These are phyloP conservation scores for Macquaria ambigua DNA, from an alignment of 2,113 vertebrate species.

Conservation along the genomic window DNA sequence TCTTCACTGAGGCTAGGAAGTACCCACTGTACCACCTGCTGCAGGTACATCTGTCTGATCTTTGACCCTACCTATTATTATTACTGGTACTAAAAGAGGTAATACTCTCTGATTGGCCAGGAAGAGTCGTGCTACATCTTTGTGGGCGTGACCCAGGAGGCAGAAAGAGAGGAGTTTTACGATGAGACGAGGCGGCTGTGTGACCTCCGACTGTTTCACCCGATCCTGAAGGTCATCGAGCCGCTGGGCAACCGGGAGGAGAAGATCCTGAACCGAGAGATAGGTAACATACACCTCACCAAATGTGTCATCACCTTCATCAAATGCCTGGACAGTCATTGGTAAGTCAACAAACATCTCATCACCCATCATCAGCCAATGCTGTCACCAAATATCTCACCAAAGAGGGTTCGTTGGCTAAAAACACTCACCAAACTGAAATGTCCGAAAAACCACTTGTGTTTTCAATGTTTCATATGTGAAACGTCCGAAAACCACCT, in stretches of 20 bases:
- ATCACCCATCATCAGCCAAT: background rate
- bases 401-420: too few species aligned
- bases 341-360: too few species aligned
- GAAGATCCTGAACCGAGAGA: slow-evolving; percentile 88
- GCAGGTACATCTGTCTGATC: slow-evolving; percentile 70
- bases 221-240: slow-evolving; percentile 87
- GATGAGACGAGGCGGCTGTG: slow-evolving; percentile 86
- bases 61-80: background rate
- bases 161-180: slow-evolving; percentile 87
- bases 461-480: too few species aligned
- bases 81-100: background rate
- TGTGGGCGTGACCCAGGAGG: slow-evolving; percentile 88
- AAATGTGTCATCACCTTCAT: background rate
- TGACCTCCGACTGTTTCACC: slow-evolving; percentile 86
- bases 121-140: slow-evolving; percentile 88
- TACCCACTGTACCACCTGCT: slow-evolving; percentile 86
- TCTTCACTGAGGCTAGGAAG: slow-evolving; percentile 85
- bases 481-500: too few species aligned
- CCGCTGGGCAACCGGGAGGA: slow-evolving; percentile 87
- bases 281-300: slow-evolving; percentile 69
- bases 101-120: slow-evolving; percentile 70
- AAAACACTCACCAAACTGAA: background rate
- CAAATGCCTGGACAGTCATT: background rate
- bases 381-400: too few species aligned
- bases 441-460: too few species aligned